Conservation (phyloP, 2,888 invertebrate species). For the Neoitamus cyanurus region DNA sequence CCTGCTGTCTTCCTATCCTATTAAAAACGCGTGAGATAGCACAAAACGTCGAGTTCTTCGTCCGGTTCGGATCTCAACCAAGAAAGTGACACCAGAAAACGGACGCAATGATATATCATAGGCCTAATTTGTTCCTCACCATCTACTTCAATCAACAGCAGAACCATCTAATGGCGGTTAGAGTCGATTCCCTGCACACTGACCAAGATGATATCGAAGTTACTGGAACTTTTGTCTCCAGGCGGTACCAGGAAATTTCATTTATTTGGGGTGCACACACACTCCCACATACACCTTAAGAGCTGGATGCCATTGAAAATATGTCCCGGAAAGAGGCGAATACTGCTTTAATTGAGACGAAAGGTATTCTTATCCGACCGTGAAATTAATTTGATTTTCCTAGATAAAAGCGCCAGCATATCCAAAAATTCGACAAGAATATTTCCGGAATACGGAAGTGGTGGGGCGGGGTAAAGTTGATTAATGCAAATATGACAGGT, state of each 20-base stretch:
- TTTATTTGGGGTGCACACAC: not conserved
- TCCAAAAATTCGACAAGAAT: conserved; percentile 14
- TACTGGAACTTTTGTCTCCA: not conserved
- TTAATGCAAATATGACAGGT: conserved; percentile 38
- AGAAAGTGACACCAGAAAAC: not conserved
- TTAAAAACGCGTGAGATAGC: not conserved
- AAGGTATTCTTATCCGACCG: conserved; percentile 35
- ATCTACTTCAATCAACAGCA: not conserved
- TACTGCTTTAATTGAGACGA: conserved; percentile 9
- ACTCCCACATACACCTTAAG: not conserved
- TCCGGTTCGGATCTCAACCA: not conserved
- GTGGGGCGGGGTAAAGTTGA: conserved; percentile 17
- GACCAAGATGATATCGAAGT: not conserved
- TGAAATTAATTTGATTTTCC: conserved; percentile 37
- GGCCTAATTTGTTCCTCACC: not conserved
- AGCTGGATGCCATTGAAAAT: not conserved
- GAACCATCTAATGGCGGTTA: not conserved
- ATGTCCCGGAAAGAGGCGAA: not conserved
- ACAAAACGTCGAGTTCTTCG: not conserved
- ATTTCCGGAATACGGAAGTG: conserved; percentile 31
- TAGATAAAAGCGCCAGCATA: conserved; percentile 10
- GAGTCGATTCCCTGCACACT: not conserved
- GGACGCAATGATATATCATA: not conserved
- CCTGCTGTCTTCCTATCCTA: not conserved
- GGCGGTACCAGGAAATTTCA: not conserved